Conservation (phyloP, 2,113 vertebrate species). For the Chaetops frenatus region DNA sequence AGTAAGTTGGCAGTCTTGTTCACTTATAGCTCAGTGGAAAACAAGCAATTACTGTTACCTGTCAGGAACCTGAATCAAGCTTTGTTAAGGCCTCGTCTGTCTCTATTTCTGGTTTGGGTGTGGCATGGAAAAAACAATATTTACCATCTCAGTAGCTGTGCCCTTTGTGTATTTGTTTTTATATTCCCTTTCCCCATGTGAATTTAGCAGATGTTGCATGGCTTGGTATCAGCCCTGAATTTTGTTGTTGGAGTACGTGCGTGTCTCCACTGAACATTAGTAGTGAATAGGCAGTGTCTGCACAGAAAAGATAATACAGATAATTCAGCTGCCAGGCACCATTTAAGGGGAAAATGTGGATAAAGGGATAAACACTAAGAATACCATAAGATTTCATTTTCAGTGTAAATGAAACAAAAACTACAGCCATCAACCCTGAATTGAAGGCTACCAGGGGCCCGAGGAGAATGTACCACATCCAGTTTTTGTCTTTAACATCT, state of each 20-base stretch:
- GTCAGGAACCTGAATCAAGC: conserved; percentile 29
- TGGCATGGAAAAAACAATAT: conserved; percentile 68
- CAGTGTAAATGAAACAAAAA: neutral
- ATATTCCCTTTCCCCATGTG: conserved; percentile 7
- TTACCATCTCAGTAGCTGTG: conserved; percentile 58
- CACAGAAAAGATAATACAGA: neutral
- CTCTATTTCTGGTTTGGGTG: conserved; percentile 66
- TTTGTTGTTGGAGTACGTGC: neutral
- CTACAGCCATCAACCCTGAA: neutral
- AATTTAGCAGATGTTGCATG: conserved; percentile 21
- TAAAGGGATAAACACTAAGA: neutral
- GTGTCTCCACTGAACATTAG: neutral
- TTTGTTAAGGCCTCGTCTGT: conserved; percentile 35
- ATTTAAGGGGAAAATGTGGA: neutral
- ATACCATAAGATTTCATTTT: neutral
- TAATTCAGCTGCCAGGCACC: neutral
- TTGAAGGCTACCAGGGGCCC: neutral
- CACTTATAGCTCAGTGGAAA: neutral
- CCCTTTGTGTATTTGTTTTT: conserved; percentile 45
- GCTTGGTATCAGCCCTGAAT: neutral
- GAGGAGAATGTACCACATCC: neutral
- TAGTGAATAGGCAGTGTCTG: neutral
- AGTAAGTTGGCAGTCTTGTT: neutral
- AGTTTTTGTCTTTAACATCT: neutral
- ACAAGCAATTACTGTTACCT: neutral